These are phyloP conservation scores for Delichon dasypus DNA, from an alignment of 2,797 vertebrate genomes.

Conservation along the genomic window DNA sequence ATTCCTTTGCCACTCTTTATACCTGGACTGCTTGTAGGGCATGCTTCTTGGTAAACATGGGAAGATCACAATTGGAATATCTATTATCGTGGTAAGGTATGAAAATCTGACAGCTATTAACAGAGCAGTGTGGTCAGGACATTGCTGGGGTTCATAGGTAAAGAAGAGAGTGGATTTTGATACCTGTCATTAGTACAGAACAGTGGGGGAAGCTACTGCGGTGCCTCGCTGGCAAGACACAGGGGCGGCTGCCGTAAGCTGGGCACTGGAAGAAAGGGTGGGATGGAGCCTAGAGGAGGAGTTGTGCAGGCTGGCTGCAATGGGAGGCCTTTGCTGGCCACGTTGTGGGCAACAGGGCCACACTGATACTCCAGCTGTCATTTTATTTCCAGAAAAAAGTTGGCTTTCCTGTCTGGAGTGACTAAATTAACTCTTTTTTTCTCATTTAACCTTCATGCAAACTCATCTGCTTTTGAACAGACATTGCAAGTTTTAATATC, in stretches of 20 bases:
- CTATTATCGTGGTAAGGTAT: not conserved
- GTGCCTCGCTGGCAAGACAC: not conserved
- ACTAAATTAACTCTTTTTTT: not conserved
- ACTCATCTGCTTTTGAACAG: not conserved
- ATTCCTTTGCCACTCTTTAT: not conserved
- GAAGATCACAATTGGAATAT: constrained; percentile 1
- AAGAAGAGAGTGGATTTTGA: not conserved
- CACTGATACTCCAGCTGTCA: not conserved
- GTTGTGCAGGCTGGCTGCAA: not conserved
- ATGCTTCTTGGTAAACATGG: not conserved
- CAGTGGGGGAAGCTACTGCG: not conserved
- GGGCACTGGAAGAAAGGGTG: not conserved
- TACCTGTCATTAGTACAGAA: not conserved
- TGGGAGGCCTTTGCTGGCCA: not conserved
- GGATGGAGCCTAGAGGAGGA: not conserved
- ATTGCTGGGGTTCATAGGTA: not conserved
- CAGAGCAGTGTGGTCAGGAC: not conserved
- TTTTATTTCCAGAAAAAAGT: not conserved
- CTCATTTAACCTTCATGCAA: not conserved
- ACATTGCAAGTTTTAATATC: not conserved
- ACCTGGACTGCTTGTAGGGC: not conserved
- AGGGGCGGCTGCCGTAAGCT: not conserved
- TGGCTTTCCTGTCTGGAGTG: not conserved
- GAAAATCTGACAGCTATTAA: not conserved
- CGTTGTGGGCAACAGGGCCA: not conserved